A percentile compares a stretch with the other conserved stretches of the same genome.
Conservation (phyloP, 2,113 vertebrate genomes). For the Argyrosomus japonicus region DNA sequence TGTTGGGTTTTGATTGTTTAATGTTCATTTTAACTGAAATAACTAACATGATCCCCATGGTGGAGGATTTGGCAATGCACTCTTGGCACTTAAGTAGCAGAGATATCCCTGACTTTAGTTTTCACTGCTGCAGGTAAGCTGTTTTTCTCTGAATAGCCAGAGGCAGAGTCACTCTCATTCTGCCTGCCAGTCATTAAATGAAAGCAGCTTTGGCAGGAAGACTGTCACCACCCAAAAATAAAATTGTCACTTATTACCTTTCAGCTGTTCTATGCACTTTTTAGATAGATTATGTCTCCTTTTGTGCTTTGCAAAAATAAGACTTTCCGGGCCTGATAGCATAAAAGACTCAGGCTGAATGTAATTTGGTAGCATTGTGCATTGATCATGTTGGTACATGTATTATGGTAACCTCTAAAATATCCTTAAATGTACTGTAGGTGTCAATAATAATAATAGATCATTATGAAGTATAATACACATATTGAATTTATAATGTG, state of each 20-base stretch:
- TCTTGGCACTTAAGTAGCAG: slow-evolving; percentile 9
- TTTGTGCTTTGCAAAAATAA: slow-evolving; percentile 2
- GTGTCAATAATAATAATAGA: neutral
- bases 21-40: slow-evolving; percentile 14
- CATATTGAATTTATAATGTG: no score
- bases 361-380: neutral
- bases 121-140: slow-evolving; percentile 31
- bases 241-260: slow-evolving; percentile 49
- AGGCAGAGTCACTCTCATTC: slow-evolving; percentile 57
- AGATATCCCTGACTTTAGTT: slow-evolving; percentile 23
- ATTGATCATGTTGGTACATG: neutral
- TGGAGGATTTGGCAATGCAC: neutral
- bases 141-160: slow-evolving; percentile 54
- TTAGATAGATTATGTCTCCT: neutral
- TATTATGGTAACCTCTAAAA: neutral
- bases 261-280: slow-evolving; percentile 29
- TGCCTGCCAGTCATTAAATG: slow-evolving; percentile 53
- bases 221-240: slow-evolving; percentile 35
- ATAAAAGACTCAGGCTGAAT: neutral
- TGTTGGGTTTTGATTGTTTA: neutral
- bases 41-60: neutral
- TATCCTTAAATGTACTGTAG: neutral
- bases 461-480: slow-evolving; percentile 1
- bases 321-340: neutral
- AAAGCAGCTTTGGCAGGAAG: slow-evolving; percentile 49